Conservation (phyloP, 1,140 invertebrate genomes). For the Bradysia coprophila region DNA sequence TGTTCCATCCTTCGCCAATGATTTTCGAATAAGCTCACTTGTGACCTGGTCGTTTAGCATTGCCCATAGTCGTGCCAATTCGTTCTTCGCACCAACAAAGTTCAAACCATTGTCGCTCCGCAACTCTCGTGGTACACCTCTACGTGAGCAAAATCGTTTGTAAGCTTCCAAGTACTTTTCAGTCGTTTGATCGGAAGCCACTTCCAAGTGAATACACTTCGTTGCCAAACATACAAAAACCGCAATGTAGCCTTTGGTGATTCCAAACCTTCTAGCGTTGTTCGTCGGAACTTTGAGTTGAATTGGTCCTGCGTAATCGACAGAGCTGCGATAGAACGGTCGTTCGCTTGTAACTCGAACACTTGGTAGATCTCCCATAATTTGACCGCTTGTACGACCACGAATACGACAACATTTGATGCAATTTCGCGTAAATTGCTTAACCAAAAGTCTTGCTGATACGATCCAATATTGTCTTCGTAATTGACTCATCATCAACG, state of each 20-base stretch:
- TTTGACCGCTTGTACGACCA: constrained; percentile 6
- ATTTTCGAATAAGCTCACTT: background rate
- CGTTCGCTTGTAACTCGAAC: constrained; percentile 7
- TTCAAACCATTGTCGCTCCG: constrained; percentile 13
- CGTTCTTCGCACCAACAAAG: constrained; percentile 9
- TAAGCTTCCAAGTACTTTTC: constrained; percentile 16
- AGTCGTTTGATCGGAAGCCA: constrained; percentile 15
- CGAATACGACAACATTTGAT: constrained; percentile 7
- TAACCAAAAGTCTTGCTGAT: constrained; percentile 8
- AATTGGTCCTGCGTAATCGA: constrained; percentile 24
- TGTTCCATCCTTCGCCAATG: constrained; percentile 13
- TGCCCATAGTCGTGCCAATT: constrained; percentile 6
- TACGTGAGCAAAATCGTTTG: constrained; percentile 14
- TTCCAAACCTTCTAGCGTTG: constrained; percentile 11
- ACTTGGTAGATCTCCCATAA: constrained; percentile 19
- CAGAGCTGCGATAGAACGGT: constrained; percentile 17
- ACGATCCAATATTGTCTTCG: constrained; percentile 4
- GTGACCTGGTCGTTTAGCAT: background rate
- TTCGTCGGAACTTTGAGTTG: constrained; percentile 12
- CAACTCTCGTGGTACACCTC: constrained; percentile 10
- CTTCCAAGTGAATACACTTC: constrained; percentile 24
- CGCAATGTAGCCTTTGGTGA: constrained; percentile 20
- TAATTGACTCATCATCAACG: background rate
- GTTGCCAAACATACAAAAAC: constrained; percentile 24
- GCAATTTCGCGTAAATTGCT: constrained; percentile 8